Base-by-base conservation (phyloP, 2,113 vertebrate species). In the Rynchops niger region DNA sequence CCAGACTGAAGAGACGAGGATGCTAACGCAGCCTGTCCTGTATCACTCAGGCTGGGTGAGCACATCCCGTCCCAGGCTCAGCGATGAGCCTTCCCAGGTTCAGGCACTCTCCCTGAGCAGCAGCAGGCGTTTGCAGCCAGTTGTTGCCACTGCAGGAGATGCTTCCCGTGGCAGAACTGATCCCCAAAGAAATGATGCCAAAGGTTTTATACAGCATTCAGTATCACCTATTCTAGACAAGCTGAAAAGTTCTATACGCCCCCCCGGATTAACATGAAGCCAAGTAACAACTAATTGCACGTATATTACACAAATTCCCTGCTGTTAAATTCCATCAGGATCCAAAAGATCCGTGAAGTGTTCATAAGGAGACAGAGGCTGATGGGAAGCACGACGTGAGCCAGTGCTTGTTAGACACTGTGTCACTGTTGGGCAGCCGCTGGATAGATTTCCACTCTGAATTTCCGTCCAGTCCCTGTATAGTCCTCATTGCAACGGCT, bases 51-150 rank as follows among this genome's bases (percentile, higher is more conserved):
- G 43, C 6, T 16, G 26, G 55, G 45, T 0, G 0, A 59, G 6
- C 13, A 10, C 3, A 22, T 27, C 38, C 74, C 50, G 56, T 56
- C 29, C 43, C 34, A 59, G 52, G 15, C 47, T 10, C 66, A 61
- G 56, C 4, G 0, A 5, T 0, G 0, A 71, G 50, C 34, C 42
- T 27, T 29, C 18, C 45, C 58, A 67, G 11, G 40, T 11, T 40
- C 20, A 76, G 65, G n/a, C 3, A 22, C 27, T 30, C 26, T 52
- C 13, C 25, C 47, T 17, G 18, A 59, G 18, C 23, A 63, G 78
- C 34, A 71, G 47, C 2, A 78, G 49, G n/a, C 2, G 3, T 25
- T 73, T 67, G 1, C 1, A 77, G 47, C 5, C 61, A 63, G 70
- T 10, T 9, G 34, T 23, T 82, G 0, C 13, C 43, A 72, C 6